Percentiles rank a stretch among this genome's conserved stretches.
These are phyloP conservation scores for Climacteris rufus DNA, from an alignment of 2,113 vertebrate species.

Conservation along the genomic window DNA sequence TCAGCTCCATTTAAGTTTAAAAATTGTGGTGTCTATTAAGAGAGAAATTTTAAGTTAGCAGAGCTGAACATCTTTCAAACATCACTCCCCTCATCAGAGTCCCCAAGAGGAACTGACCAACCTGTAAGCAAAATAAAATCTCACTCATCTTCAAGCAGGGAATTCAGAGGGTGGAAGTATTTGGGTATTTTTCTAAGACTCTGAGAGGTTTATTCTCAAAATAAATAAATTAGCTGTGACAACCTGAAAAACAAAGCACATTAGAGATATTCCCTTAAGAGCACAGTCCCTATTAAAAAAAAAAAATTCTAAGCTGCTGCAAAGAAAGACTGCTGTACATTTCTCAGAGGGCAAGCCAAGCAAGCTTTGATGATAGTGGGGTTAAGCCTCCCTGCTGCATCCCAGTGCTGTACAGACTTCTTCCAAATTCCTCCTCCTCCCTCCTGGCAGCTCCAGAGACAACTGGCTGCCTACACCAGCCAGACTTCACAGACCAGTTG, in stretches of 20 bases:
- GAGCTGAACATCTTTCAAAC: not conserved
- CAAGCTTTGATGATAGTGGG: not conserved
- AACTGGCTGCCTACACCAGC: not conserved
- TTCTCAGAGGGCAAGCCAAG: not conserved
- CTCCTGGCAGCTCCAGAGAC: not conserved
- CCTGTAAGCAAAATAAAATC: not conserved
- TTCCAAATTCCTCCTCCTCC: not conserved
- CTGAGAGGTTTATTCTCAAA: not conserved
- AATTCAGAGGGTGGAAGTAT: rapidly evolving
- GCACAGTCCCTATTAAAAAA: not conserved
- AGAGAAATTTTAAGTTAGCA: not conserved
- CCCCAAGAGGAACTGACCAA: not conserved
- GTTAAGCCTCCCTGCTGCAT: not conserved
- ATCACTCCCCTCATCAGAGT: not conserved
- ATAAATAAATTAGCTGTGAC: not conserved
- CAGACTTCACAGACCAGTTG: constrained; percentile 3
- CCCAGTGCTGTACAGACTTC: not conserved
- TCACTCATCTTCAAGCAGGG: not conserved
- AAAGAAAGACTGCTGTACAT: not conserved
- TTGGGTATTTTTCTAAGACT: not conserved
- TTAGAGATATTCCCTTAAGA: not conserved
- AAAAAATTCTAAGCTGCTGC: not conserved
- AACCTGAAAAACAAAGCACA: not conserved
- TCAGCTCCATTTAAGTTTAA: not conserved
- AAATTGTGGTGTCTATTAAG: not conserved